Evolutionary conservation across 1,140 invertebrate genomes (phyloP).

Genomic region (Eurytemora carolleeae): DNA sequence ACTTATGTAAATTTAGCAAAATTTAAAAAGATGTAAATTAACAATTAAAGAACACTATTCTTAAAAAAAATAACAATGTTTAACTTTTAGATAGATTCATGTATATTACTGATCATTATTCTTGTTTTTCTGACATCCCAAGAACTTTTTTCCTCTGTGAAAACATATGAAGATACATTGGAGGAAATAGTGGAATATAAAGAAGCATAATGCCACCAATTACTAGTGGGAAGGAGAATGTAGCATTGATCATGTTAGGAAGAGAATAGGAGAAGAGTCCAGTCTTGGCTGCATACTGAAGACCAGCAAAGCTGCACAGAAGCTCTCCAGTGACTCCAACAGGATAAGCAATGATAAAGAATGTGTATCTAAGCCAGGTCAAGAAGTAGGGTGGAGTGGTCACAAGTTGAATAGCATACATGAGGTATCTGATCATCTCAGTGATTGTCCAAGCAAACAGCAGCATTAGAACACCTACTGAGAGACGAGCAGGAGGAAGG

Average conservation of each 20-base stretch:
- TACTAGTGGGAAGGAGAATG: background rate
- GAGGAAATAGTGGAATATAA: background rate
- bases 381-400: background rate
- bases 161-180: background rate
- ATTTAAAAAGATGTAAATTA: no score
- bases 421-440: background rate
- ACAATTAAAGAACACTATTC: no score
- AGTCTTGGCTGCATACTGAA: background rate
- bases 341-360: background rate
- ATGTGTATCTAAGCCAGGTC: background rate
- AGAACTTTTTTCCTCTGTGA: no score
- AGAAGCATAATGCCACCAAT: background rate
- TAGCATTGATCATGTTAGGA: background rate
- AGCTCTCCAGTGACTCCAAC: background rate
- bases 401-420: background rate
- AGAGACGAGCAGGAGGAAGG: background rate
- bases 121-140: no score
- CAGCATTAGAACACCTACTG: background rate
- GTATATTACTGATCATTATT: no score
- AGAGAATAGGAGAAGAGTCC: background rate
- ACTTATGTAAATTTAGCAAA: no score
- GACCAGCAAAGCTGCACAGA: background rate
- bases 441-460: background rate
- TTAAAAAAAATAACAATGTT: no score
- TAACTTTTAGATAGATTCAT: no score